Conservation (phyloP, 2,113 vertebrate genomes). For the Hydropotes inermis region DNA sequence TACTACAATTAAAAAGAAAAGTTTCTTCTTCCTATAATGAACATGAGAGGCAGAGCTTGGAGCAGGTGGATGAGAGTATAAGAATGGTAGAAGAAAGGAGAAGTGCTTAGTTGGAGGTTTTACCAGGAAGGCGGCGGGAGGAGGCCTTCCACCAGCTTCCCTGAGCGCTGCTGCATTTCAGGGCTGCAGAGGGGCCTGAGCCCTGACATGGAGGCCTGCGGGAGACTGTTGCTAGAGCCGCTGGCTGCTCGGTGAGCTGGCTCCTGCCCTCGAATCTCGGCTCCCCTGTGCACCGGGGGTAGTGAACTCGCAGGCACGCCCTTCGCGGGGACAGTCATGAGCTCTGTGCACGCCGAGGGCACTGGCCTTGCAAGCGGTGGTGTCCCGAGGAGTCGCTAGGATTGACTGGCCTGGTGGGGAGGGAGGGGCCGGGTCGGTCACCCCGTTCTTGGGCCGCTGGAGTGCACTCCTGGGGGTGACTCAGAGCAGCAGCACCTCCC, state of each 20-base stretch:
- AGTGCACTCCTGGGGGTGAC: not conserved
- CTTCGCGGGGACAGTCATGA: not conserved
- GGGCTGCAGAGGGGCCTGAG: not conserved
- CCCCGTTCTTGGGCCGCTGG: not conserved
- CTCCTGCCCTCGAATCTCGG: accelerated
- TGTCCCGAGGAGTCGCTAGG: not conserved
- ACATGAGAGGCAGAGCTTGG: not conserved
- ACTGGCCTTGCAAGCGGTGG: not conserved
- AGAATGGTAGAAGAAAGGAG: not conserved
- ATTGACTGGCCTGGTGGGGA: not conserved
- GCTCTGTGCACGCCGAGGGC: accelerated
- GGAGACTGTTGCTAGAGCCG: not conserved
- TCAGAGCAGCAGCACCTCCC: not conserved
- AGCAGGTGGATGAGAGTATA: not conserved
- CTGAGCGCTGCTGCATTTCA: not conserved
- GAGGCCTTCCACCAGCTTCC: not conserved
- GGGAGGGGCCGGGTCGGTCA: not conserved
- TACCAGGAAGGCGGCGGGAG: not conserved
- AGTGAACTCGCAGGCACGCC: not conserved
- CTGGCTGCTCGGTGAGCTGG: not conserved
- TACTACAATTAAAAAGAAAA: not conserved
- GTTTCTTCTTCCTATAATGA: not conserved
- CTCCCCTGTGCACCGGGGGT: not conserved
- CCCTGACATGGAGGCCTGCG: not conserved
- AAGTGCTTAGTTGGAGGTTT: not conserved